Percentiles rank a stretch among this genome's conserved stretches.
These are phyloP conservation scores for Malaclemys terrapin DNA, from an alignment of 2,113 vertebrate genomes.

Conservation along the genomic window DNA sequence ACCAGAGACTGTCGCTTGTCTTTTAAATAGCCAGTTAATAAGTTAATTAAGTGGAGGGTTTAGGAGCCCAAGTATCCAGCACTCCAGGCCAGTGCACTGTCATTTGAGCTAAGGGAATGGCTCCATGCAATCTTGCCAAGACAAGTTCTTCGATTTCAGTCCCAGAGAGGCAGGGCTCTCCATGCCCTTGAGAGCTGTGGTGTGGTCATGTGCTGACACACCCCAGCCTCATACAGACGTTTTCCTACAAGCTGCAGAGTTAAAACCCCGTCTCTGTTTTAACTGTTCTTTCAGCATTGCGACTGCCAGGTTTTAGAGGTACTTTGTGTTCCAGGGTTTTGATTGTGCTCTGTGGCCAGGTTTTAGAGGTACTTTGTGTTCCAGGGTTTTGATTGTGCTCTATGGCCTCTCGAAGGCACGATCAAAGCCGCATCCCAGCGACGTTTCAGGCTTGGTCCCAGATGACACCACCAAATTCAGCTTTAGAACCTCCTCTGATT, in stretches of 20 bases:
- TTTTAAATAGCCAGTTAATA: background rate
- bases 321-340: background rate
- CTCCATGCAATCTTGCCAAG: background rate
- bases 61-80: too few species aligned
- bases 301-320: background rate
- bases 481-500: background rate
- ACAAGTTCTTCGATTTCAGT: background rate
- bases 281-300: background rate
- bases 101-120: background rate
- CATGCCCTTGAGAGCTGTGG: background rate
- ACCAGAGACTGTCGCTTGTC: too few species aligned
- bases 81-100: background rate
- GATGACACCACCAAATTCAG: background rate
- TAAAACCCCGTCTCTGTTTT: background rate
- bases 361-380: background rate
- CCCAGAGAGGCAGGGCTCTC: background rate
- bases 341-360: background rate
- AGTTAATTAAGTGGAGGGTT: background rate
- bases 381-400: background rate
- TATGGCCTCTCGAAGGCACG: background rate
- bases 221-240: background rate
- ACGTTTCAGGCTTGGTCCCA: background rate
- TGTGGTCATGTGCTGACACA: too few species aligned
- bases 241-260: background rate
- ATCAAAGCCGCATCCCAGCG: background rate